These are phyloP conservation scores for Acrocephalus kingi DNA, from an alignment of 2,113 vertebrate genomes.

Conservation along the genomic window DNA sequence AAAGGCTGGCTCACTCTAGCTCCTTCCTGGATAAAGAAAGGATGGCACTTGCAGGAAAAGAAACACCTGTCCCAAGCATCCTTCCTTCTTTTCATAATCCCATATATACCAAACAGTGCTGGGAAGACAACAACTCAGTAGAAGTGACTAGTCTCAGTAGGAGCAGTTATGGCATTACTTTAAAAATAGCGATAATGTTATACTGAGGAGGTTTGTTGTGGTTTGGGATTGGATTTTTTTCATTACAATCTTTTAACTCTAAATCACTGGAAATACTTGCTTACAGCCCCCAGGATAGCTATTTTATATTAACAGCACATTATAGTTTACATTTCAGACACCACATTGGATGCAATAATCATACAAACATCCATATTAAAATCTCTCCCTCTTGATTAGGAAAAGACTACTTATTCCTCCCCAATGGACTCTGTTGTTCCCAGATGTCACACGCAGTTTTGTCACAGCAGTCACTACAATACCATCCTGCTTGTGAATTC, in stretches of 20 bases:
- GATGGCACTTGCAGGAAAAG: background rate
- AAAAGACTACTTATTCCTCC: background rate
- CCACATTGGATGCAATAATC: background rate
- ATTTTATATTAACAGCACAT: conserved; percentile 24
- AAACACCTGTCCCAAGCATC: conserved; percentile 8
- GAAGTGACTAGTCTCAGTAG: background rate
- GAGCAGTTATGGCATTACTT: background rate
- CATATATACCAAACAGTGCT: background rate
- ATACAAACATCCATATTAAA: conserved; percentile 15
- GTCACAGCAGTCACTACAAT: background rate
- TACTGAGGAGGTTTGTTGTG: background rate
- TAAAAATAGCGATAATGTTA: background rate
- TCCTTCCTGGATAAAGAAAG: background rate
- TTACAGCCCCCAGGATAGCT: conserved; percentile 7
- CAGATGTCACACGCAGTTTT: background rate
- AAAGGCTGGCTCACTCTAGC: background rate
- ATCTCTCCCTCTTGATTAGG: background rate
- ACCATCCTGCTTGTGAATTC: background rate
- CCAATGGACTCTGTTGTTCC: background rate
- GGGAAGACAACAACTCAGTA: background rate
- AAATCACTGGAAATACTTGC: conserved; percentile 15
- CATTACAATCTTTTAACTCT: background rate
- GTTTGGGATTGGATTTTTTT: background rate
- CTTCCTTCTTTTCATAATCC: background rate
- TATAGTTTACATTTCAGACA: conserved; percentile 23